phyloP scores from a whole-genome alignment of 1,140 invertebrate genomes.

The Drosophila rufa region DNA sequence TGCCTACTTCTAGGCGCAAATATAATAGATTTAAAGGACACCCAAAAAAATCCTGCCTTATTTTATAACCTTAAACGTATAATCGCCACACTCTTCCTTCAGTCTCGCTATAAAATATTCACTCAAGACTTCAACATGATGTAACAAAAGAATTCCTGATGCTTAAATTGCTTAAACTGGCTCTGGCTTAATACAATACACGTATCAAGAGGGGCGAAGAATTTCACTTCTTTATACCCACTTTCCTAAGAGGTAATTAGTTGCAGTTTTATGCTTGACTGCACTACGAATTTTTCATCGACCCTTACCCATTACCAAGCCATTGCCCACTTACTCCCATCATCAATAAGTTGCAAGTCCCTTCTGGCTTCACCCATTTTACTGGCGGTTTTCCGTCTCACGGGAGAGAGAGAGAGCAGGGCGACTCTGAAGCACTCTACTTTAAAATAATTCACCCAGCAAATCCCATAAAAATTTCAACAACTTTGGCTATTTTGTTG shows the following conservation, averaged over 20 bases:
- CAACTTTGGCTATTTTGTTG: slow-evolving; percentile 53
- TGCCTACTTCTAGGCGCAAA: no score
- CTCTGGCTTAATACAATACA: slow-evolving; percentile 1
- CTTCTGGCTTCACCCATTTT: slow-evolving; percentile 16
- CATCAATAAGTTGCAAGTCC: slow-evolving; percentile 13
- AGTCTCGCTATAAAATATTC: not conserved
- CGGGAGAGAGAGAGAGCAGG: not conserved
- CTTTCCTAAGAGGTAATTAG: slow-evolving; percentile 14
- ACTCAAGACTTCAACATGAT: not conserved
- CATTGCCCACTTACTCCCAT: slow-evolving; percentile 2
- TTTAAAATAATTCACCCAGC: slow-evolving; percentile 65
- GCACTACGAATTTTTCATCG: slow-evolving; percentile 15
- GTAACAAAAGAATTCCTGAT: slow-evolving; percentile 5
- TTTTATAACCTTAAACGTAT: no score
- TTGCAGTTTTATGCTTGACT: slow-evolving; percentile 20
- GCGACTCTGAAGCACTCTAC: slow-evolving; percentile 44
- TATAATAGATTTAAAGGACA: not conserved
- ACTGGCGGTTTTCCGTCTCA: slow-evolving; percentile 14
- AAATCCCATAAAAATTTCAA: slow-evolving; percentile 75
- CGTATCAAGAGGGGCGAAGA: slow-evolving; percentile 1
- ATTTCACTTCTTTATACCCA: slow-evolving; percentile 1
- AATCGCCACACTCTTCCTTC: no score
- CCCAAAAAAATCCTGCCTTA: no score
- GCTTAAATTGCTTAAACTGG: slow-evolving; percentile 11
- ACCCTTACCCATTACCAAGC: slow-evolving; percentile 4